A percentile compares a stretch with the other conserved stretches of the same genome.
Evolutionary conservation across 1,140 invertebrate genomes (phyloP).

Genomic region (Orius insidiosus): DNA sequence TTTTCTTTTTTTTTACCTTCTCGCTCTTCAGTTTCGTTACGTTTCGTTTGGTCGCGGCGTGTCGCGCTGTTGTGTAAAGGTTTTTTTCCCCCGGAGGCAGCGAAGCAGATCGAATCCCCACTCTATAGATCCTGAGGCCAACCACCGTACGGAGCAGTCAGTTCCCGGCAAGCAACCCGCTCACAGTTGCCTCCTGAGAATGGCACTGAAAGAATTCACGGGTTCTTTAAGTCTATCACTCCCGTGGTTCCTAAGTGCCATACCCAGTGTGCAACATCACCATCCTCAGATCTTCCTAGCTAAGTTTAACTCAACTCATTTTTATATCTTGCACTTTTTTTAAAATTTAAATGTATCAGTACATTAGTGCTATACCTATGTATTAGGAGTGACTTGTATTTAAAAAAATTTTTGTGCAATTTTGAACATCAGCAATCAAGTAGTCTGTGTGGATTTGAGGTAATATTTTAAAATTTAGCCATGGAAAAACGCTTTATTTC

Average conservation of each 20-base stretch:
- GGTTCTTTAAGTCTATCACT: conserved; percentile 2
- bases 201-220: conserved; percentile 19
- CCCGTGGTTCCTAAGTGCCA: conserved; percentile 16
- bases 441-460: background rate
- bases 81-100: conserved; percentile 3
- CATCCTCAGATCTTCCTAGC: background rate
- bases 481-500: too few relatives aligned
- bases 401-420: background rate
- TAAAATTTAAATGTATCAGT: background rate
- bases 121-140: background rate
- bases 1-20: background rate
- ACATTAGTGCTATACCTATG: background rate
- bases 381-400: background rate
- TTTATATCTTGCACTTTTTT: background rate
- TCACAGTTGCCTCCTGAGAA: conserved; percentile 11
- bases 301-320: background rate
- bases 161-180: background rate
- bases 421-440: background rate
- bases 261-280: conserved; percentile 7
- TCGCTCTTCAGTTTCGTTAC: conserved; percentile 8
- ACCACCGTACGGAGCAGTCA: background rate
- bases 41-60: conserved; percentile 7
- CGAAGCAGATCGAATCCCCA: conserved; percentile 8
- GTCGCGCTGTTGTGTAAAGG: conserved; percentile 9
- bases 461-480: too few relatives aligned